phyloP scores from a whole-genome alignment of 2,797 vertebrate species.

The Cyprinella venusta region DNA sequence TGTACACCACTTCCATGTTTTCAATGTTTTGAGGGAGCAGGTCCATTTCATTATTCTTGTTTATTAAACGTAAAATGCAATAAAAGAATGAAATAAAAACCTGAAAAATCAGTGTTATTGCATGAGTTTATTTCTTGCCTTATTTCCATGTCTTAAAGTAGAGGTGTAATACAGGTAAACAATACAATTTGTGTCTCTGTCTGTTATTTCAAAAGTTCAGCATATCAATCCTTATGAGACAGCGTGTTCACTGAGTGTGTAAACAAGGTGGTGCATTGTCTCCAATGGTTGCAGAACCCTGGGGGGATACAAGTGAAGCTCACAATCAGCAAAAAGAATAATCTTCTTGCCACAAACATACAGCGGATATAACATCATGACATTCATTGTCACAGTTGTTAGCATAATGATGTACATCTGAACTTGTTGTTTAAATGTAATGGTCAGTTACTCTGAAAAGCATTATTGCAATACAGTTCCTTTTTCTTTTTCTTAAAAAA shows the following conservation, averaged over 20 bases:
- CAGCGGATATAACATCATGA: neutral
- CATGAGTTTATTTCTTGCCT: constrained; percentile 51
- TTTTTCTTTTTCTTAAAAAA: constrained; percentile 18
- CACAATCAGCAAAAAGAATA: constrained; percentile 5
- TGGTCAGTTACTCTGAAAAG: constrained; percentile 21
- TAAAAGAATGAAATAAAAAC: neutral
- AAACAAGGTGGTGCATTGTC: constrained; percentile 4
- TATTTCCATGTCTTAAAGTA: constrained; percentile 37
- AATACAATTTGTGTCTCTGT: neutral
- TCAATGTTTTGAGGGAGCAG: neutral
- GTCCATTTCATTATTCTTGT: neutral
- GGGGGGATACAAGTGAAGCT: neutral
- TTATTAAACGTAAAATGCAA: neutral
- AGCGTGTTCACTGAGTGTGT: neutral
- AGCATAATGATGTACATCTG: constrained; percentile 12
- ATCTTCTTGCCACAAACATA: neutral
- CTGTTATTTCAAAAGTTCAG: constrained; percentile 8
- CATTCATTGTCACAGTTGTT: constrained; percentile 9
- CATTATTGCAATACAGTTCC: constrained; percentile 48
- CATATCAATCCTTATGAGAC: constrained; percentile 18
- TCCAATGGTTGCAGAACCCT: constrained; percentile 1
- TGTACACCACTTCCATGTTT: no score
- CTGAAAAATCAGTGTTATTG: constrained; percentile 18
- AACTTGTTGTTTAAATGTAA: constrained; percentile 1
- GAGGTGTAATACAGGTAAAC: constrained; percentile 31